phyloP scores from a whole-genome alignment of 2,888 invertebrate genomes.

The Oxytorus armatus region DNA sequence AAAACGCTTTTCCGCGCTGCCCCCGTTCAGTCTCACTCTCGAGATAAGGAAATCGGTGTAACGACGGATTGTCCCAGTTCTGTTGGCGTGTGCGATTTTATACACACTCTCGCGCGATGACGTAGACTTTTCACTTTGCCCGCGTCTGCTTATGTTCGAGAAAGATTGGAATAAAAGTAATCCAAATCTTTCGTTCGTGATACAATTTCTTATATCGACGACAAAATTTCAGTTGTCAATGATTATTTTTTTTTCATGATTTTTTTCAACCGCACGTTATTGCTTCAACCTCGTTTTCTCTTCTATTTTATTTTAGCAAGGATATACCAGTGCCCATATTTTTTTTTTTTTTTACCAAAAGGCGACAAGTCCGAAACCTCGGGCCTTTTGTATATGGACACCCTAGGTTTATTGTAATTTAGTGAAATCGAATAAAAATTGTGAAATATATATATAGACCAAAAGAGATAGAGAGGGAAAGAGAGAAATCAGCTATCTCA shows the following conservation, averaged over 20 bases:
- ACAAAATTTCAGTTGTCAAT: background rate
- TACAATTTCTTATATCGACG: background rate
- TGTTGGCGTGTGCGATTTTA: constrained; percentile 40
- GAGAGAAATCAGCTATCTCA: constrained; percentile 10
- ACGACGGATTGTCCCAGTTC: constrained; percentile 61
- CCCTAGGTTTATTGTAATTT: constrained; percentile 63
- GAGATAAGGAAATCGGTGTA: constrained; percentile 60
- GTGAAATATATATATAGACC: constrained; percentile 23
- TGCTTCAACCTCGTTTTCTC: constrained; percentile 3
- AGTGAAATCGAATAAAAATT: constrained; percentile 66
- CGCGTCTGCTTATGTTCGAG: constrained; percentile 2
- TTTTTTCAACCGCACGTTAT: too few relatives aligned
- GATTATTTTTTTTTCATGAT: background rate
- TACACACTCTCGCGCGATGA: constrained; percentile 42
- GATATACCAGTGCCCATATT: too few relatives aligned
- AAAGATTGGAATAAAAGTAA: background rate
- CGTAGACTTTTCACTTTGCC: constrained; percentile 21
- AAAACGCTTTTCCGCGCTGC: constrained; percentile 25
- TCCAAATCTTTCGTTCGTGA: background rate
- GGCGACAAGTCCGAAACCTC: constrained; percentile 15
- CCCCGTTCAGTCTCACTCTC: constrained; percentile 37
- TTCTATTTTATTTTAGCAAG: background rate
- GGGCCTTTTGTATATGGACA: constrained; percentile 3
- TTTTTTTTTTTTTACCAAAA: constrained; percentile 21
- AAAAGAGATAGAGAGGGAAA: constrained; percentile 26